Base-by-base conservation (phyloP, 2,797 vertebrate genomes). In the Paramormyrops hopkinsi region DNA sequence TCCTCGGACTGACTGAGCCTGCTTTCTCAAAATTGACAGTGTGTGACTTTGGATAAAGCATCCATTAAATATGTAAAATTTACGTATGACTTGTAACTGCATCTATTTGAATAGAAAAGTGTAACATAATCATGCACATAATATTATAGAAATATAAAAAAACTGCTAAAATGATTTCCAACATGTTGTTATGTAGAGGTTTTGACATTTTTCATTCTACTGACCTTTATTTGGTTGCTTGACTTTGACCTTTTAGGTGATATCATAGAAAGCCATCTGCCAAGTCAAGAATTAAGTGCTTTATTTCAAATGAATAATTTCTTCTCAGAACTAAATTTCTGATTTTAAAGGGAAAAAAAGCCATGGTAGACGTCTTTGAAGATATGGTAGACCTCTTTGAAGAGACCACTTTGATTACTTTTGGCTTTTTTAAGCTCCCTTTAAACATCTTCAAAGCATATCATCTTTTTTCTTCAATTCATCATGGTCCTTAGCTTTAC, bases 401-500 rank as follows among this genome's bases (percentile, higher is more conserved):
- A 90, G 89, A 89, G 65, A 41, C 76, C 76, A 86, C 65, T 56
- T 46, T 89, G 79, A 88, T 90, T 82, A 46, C 86, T 90, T 65
- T 82, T 51, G 50, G 51, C 88, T 86, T 89, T 89, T 88, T 91
- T 89, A 37, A 54, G 88, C 89, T 88, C 83, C 89, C 92, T 91
- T 89, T 87, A 90, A 92, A 90, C 69, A 79, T 92, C 89, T 89
- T 92, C 91, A 90, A 90, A 92, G 92, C 65, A 48, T 73, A 65
- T 88, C 86, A 86, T 89, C 90, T 48, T 73, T 88, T 56, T 73
- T 88, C 46, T 51, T 53, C 88, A 59, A 88, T 88, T 89, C 88
- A 88, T 89, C 92, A 92, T 90, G 90, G 89, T 90, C 91, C 90
- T 90, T 90, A 90, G 89, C 90, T 90, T 90, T 91, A 90, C 91